Evolutionary conservation across 2,797 vertebrate genomes (phyloP), one percentile per base, ranked within the genome.

Genomic region (Spinus olivaceus): DNA sequence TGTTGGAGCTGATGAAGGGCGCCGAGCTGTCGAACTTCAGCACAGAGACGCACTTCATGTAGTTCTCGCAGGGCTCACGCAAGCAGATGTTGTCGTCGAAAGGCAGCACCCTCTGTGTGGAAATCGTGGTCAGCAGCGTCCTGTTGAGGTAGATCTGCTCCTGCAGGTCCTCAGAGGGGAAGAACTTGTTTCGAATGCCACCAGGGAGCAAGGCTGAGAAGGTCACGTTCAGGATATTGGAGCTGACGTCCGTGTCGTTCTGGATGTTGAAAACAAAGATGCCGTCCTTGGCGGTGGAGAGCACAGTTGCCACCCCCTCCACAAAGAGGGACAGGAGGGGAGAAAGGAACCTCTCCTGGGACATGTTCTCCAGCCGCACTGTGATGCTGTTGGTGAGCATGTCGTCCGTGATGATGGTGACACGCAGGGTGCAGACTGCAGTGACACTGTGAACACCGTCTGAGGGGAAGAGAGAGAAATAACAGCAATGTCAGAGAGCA

Each of bases 381-480:
- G 99, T 99, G 98, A 99, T 99, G 97, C 99, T 99, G 98, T 99
- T 99, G 93, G 99, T 99, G 86, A 99, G 97, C 99, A 99, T 99
- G 97, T 99, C 99, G 0, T 99, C 99, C 0, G 99, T 99, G 97
- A 99, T 99, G 98, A 99, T 99, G 95, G 99, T 99, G 92, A 99
- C 99, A 0, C 99, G 98, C 91, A 99, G 98, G 8, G 98, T 99
- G 96, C 99, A 99, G 46, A 97, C 91, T 1, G 99, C 99, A 0
- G 96, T 97, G 8, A 99, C 98, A 0, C 76, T 97, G 96, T 99
- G 99, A 82, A 99, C 3, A 1, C 99, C 99, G 28, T 99, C 99
- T 99, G 96, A 11, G 79, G 32, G 65, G 56, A 86, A 88, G 32
- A 93, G 42, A 92, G 39, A 94, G 41, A 47, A 35, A 32, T 3